A percentile compares a stretch with the other conserved stretches of the same genome.
phyloP scores from a whole-genome alignment of 2,888 invertebrate species.

The Isotomurus palustris region DNA sequence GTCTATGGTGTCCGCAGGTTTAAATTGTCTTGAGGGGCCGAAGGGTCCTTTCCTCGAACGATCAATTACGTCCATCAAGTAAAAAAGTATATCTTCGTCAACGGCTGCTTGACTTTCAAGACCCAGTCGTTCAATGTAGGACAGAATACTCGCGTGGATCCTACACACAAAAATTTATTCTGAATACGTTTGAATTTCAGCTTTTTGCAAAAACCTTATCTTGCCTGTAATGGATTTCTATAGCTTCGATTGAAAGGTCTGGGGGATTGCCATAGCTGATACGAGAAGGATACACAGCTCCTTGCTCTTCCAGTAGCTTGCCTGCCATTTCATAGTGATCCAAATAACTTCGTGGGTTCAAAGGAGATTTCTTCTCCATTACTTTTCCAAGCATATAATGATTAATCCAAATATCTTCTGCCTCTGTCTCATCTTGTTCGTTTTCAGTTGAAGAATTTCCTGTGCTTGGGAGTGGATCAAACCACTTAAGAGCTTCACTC shows the following conservation, averaged over 20 bases:
- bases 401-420: conserved; percentile 86
- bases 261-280: conserved; percentile 80
- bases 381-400: conserved; percentile 96
- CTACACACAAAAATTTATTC: conserved; percentile 52
- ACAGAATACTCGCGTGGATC: conserved; percentile 82
- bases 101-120: no score
- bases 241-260: conserved; percentile 76
- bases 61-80: no score
- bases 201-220: not conserved
- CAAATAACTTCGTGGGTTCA: conserved; percentile 67
- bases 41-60: no score
- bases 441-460: conserved; percentile 55
- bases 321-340: conserved; percentile 74
- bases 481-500: conserved; percentile 71
- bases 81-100: no score
- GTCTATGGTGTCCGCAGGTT: no score
- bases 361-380: conserved; percentile 71
- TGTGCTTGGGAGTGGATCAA: conserved; percentile 52
- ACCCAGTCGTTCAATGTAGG: conserved; percentile 73
- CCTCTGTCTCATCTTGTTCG: conserved; percentile 50
- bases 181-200: conserved; percentile 3
- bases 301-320: conserved; percentile 69
- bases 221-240: conserved; percentile 59
- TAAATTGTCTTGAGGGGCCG: no score
- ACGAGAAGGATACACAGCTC: conserved; percentile 77